Conservation (phyloP, 1,140 invertebrate species). For the Macrosteles quadrilineatus region DNA sequence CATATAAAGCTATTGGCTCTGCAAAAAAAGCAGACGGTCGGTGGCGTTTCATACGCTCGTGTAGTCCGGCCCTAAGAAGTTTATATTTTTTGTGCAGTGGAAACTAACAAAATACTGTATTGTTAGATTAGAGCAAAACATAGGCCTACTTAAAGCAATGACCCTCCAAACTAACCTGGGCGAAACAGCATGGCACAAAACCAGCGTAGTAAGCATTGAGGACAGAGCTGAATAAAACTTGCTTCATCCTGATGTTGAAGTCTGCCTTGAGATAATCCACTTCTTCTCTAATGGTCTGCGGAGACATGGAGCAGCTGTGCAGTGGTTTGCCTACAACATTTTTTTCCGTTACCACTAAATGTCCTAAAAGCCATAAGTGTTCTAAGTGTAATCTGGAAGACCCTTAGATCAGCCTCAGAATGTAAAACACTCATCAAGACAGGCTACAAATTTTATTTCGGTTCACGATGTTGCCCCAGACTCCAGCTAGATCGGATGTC, state of each 20-base stretch:
- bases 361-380: not conserved
- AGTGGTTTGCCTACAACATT: conserved; percentile 55
- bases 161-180: conserved; percentile 75
- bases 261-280: conserved; percentile 81
- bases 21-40: too few species aligned
- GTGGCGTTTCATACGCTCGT: too few species aligned
- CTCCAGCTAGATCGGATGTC: not conserved
- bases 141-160: too few species aligned
- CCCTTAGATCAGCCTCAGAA: not conserved
- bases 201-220: conserved; percentile 88
- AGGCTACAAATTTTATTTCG: not conserved
- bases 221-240: conserved; percentile 87
- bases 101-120: too few species aligned
- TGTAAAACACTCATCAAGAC: conserved; percentile 16
- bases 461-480: not conserved
- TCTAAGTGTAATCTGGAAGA: not conserved
- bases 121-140: too few species aligned
- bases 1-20: too few species aligned
- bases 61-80: too few species aligned
- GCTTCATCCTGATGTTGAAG: conserved; percentile 86
- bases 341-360: not conserved
- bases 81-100: too few species aligned
- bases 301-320: conserved; percentile 71
- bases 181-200: conserved; percentile 88
- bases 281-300: conserved; percentile 75